phyloP scores from a whole-genome alignment of 2,113 vertebrate genomes.

The Hyperopisus bebe region DNA sequence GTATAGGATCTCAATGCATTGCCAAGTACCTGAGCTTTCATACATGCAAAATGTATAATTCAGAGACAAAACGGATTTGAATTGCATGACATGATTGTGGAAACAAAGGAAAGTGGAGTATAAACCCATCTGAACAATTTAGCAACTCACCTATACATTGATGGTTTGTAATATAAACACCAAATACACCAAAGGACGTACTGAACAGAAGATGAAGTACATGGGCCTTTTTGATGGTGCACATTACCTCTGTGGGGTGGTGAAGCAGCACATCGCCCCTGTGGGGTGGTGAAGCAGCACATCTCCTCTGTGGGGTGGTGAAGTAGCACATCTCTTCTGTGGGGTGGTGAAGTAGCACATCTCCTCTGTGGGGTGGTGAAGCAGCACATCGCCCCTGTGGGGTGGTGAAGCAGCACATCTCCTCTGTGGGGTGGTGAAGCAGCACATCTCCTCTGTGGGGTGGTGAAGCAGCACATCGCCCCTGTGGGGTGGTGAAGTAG shows the following conservation, averaged over 20 bases:
- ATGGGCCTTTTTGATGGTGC: not conserved
- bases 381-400: not conserved
- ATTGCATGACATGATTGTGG: not conserved
- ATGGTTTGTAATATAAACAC: not conserved
- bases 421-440: too few species aligned
- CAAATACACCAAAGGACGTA: not conserved
- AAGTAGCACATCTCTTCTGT: not conserved
- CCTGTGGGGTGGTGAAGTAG: too few species aligned
- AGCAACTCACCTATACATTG: not conserved
- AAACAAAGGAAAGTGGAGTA: not conserved
- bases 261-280: not conserved
- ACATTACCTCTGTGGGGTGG: not conserved
- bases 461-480: not conserved
- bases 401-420: too few species aligned
- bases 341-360: not conserved
- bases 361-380: too few species aligned
- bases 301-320: not conserved
- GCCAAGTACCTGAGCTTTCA: not conserved
- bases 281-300: not conserved
- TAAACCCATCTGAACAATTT: not conserved
- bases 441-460: not conserved
- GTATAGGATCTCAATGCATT: not conserved
- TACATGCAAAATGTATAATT: not conserved
- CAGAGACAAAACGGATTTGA: not conserved
- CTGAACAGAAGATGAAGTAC: not conserved